Percentiles rank a stretch among this genome's conserved stretches.
These are phyloP conservation scores for Epizoanthus stellaris DNA, from an alignment of 92 coral and sea anemone genomes.

Conservation along the genomic window DNA sequence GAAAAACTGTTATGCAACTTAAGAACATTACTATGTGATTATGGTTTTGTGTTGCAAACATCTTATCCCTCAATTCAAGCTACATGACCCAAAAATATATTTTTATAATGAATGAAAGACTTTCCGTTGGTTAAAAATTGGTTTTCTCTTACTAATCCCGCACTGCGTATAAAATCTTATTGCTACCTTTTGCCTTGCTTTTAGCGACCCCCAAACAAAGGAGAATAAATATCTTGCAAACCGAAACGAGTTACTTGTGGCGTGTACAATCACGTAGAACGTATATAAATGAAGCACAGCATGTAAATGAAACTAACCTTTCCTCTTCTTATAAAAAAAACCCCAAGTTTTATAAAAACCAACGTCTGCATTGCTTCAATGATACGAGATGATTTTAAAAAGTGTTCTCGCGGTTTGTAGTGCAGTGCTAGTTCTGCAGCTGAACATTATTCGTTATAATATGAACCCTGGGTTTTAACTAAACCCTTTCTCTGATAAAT, in stretches of 20 bases:
- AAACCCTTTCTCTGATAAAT: conserved; percentile 2
- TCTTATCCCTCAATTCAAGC: neutral
- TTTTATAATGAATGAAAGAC: neutral
- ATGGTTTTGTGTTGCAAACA: neutral
- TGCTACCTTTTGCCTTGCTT: conserved; percentile 9
- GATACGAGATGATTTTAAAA: neutral
- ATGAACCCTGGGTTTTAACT: neutral
- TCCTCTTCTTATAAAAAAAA: neutral
- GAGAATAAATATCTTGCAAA: conserved; percentile 11
- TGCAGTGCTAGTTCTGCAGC: neutral
- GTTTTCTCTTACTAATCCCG: neutral
- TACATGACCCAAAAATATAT: conserved; percentile 2
- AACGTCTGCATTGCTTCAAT: conserved; percentile 34
- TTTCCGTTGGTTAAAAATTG: neutral
- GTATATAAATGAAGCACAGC: conserved; percentile 3
- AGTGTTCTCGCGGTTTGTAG: neutral
- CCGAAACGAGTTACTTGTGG: neutral
- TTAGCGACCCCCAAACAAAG: conserved; percentile 11
- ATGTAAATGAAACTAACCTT: neutral
- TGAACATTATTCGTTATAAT: conserved; percentile 5
- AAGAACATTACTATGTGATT: neutral
- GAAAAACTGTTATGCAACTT: neutral
- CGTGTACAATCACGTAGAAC: neutral
- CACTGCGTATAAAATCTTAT: neutral
- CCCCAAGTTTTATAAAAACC: conserved; percentile 31